Evolutionary conservation across 2,113 vertebrate genomes (phyloP).

Genomic region (Apteryx owenii): DNA sequence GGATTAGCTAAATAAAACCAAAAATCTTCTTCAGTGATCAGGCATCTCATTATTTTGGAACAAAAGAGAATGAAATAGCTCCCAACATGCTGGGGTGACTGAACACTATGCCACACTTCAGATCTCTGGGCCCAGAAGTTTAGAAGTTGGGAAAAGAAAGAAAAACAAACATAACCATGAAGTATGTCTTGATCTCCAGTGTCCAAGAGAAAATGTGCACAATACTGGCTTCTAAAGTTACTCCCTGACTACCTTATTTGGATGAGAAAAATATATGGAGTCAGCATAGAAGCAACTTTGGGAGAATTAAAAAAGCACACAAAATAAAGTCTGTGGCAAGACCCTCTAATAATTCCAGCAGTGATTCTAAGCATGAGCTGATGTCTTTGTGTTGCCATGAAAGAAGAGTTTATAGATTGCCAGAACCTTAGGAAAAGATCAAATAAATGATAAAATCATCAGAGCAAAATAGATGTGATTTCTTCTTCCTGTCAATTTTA

Average conservation of each 20-base stretch:
- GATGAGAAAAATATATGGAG: neutral
- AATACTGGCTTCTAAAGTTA: neutral
- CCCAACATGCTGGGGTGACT: neutral
- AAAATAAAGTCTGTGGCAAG: neutral
- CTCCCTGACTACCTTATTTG: neutral
- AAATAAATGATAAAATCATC: neutral
- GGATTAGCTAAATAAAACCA: neutral
- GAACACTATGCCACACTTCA: neutral
- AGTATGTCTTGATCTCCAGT: neutral
- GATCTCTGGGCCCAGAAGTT: neutral
- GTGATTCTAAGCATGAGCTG: neutral
- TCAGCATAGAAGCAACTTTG: neutral
- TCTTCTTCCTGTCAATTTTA: neutral
- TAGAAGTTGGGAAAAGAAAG: neutral
- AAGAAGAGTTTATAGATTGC: neutral
- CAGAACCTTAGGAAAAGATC: neutral
- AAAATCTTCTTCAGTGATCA: neutral
- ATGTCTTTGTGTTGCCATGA: neutral
- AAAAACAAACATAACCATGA: neutral
- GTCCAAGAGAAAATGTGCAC: neutral
- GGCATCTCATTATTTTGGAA: neutral
- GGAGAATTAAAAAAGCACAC: neutral
- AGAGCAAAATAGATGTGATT: neutral
- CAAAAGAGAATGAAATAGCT: neutral
- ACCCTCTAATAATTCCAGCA: neutral